Percentiles rank a stretch among this genome's conserved stretches.
Conservation (phyloP, 2,888 invertebrate species). For the Heliconius hortense region DNA sequence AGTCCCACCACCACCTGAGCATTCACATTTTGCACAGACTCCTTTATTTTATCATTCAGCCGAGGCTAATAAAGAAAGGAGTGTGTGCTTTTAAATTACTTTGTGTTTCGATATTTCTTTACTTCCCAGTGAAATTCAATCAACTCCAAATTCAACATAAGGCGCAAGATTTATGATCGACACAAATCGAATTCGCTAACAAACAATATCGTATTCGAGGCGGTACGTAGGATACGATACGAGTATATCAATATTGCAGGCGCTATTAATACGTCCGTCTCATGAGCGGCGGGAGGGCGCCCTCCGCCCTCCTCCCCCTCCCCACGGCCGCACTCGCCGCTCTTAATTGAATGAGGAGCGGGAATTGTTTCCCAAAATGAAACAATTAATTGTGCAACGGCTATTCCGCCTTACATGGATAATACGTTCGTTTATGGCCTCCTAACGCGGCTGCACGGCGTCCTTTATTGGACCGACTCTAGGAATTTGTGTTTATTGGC, state of each 20-base stretch:
- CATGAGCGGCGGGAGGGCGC: constrained; percentile 70
- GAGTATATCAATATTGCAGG: constrained; percentile 82
- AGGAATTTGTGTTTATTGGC: constrained; percentile 81
- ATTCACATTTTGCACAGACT: constrained; percentile 49
- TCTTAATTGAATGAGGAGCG: constrained; percentile 83
- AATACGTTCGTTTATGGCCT: constrained; percentile 82
- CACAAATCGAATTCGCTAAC: constrained; percentile 82
- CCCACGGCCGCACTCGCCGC: constrained; percentile 73
- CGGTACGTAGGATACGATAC: constrained; percentile 77
- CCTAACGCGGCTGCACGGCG: constrained; percentile 81
- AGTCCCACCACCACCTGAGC: constrained; percentile 64
- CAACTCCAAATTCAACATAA: constrained; percentile 78
- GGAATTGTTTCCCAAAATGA: constrained; percentile 83
- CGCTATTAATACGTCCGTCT: constrained; percentile 82
- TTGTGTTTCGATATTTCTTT: constrained; percentile 50
- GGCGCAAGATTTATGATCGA: constrained; percentile 82
- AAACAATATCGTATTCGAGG: constrained; percentile 81
- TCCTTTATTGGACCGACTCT: constrained; percentile 81
- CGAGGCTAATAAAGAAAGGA: constrained; percentile 61
- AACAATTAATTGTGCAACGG: constrained; percentile 83
- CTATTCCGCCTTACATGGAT: constrained; percentile 83
- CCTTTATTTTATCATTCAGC: constrained; percentile 61
- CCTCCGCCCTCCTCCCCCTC: constrained; percentile 38
- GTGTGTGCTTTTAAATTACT: constrained; percentile 43
- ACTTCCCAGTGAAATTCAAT: constrained; percentile 71